Evolutionary conservation across 2,113 vertebrate species (phyloP), one percentile per base, ranked within the genome.

Genomic region (Serilophus lunatus): DNA sequence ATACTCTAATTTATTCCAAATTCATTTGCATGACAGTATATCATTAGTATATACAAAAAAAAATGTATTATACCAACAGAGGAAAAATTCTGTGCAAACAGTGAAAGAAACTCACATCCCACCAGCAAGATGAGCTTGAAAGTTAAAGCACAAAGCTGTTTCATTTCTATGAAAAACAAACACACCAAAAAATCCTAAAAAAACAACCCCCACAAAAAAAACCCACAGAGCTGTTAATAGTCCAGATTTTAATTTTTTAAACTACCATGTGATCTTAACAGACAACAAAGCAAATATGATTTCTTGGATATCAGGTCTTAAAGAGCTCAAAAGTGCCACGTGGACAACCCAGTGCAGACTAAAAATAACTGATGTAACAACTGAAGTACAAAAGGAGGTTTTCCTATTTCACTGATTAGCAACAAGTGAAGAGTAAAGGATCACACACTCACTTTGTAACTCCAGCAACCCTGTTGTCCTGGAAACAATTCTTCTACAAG

Each of bases 1-100:
- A 95, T 91, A 74, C 63, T 90, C 93, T 91, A 75, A 85, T 91
- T 92, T 91, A 79, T 85, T 92, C 79, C 66, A 51, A 95, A 89
- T 49, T 85, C 66, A 97, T 96, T 95, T 95, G 70, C 91, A 92
- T 87, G 66, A 90, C 90, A 95, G 80, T 87, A 0, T 84, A 82
- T 92, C 78, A 91, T 91, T 85, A 91, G 70, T 64, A 79, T 40
- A 79, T 26, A 42, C 14, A 54, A 49, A 91, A 85, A 69, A 86
- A 60, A 22, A 36, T 2, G 18, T 79, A 71, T 89, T 72, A 82
- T 18, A 84, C 35, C 45, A 93, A 88, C 56, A 91, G 36, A 90
- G 18, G 54, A 69, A 72, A 86, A 90, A 88, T 54, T 82, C 54
- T 51, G 36, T 75, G 33, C 65, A 51, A 93, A 92, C 54, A 90